Base-by-base conservation (phyloP, 2,113 vertebrate species). In the Macroglossus sobrinus region DNA sequence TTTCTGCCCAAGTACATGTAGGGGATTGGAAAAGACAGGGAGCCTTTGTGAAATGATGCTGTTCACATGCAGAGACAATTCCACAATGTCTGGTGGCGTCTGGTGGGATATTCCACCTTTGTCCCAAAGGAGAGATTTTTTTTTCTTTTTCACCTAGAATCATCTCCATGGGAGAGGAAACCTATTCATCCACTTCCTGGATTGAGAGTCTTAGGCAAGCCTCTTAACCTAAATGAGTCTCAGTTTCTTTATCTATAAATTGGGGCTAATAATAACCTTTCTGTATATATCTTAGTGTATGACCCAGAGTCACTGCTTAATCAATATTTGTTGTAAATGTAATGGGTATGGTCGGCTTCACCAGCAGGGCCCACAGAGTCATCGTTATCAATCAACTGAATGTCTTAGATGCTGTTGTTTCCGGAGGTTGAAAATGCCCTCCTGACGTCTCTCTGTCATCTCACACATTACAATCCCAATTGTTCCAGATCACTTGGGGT, bases 21-120 rank as follows among this genome's bases (percentile, higher is more conserved):
- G 84, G 94, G 94, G 87, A 97, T 88, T 96, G 84, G 90, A 97
- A 97, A 94, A 97, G 97, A 97, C 97, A 97, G 93, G 86, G 66
- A 38, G 84, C 68, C 96, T 97, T 96, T 97, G 94, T 97, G 92
- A 87, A 61, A 55, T 7, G 63, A 43, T 85, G 71, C 87, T 14
- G 61, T 75, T 97, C 96, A 89, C 89, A 74, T 96, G 94, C 96
- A 81, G 74, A 88, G 88, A 90, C 45, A 57, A 15, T 59, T 72
- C 82, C 30, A 43, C 88, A 74, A 14, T 55, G 72, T 81, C 89
- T 43, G 28, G 21, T 91, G 89, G 76, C 50, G 66, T 81, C 85
- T 43, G 19, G 21, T 91, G 89, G 76, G 84, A 75, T 28, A 74
- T 7, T 55, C 45, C 15, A 61, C 93, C 55, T 90, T 57, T 14